phyloP scores from a whole-genome alignment of 2,113 vertebrate genomes.

The Neogobius melanostomus region DNA sequence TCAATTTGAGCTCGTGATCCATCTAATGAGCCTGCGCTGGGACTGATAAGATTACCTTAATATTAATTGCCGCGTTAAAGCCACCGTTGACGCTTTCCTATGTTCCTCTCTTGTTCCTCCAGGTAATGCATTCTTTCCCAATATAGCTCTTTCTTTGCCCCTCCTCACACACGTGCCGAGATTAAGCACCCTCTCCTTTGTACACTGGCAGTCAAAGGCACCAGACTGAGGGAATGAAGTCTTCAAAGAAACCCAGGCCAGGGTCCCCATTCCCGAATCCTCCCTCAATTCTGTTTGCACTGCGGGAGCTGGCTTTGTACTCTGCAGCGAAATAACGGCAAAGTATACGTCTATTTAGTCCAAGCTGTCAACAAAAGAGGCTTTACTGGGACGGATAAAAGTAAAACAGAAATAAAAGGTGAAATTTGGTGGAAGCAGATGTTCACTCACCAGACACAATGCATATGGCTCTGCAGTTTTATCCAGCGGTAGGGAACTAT shows the following conservation, averaged over 20 bases:
- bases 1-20: slow-evolving; percentile 48
- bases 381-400: not conserved
- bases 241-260: slow-evolving; percentile 47
- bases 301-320: slow-evolving; percentile 46
- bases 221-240: slow-evolving; percentile 45
- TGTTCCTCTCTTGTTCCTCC: slow-evolving; percentile 20
- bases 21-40: slow-evolving; percentile 43
- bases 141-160: slow-evolving; percentile 12
- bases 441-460: too few relatives aligned
- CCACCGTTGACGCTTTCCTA: slow-evolving; percentile 50
- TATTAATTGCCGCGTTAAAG: slow-evolving; percentile 37
- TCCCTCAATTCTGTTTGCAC: slow-evolving; percentile 40
- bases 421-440: not conserved
- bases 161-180: slow-evolving; percentile 8
- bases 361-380: not conserved
- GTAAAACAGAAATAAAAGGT: not conserved
- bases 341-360: slow-evolving; percentile 32
- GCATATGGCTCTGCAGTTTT: too few relatives aligned
- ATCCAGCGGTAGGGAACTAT: too few relatives aligned
- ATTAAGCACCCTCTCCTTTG: slow-evolving; percentile 48
- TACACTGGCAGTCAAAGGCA: slow-evolving; percentile 58
- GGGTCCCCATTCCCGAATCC: slow-evolving; percentile 42
- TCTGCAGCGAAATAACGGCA: slow-evolving; percentile 29
- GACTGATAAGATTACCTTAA: slow-evolving; percentile 49
- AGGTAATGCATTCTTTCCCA: slow-evolving; percentile 48